Conservation (phyloP, 2,113 vertebrate genomes). For the Callocephalon fimbriatum region DNA sequence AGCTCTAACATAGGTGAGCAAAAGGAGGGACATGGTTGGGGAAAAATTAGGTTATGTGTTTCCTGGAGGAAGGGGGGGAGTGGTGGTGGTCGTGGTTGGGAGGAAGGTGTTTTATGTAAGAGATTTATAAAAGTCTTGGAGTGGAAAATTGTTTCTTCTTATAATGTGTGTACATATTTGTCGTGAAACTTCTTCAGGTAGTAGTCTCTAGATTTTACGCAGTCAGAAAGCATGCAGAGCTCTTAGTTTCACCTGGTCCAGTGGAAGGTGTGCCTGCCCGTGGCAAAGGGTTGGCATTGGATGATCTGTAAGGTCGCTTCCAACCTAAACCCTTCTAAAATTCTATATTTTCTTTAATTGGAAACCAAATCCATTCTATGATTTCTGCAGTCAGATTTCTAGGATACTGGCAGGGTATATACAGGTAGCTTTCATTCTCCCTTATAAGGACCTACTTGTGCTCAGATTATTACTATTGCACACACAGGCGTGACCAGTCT, state of each 20-base stretch:
- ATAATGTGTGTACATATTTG: fast-evolving
- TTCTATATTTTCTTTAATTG: neutral
- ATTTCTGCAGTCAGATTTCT: neutral
- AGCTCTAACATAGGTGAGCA: too few relatives aligned
- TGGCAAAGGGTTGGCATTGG: neutral
- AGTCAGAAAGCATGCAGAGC: neutral
- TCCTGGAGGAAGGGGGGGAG: neutral
- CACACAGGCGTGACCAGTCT: too few relatives aligned
- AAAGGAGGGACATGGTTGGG: neutral
- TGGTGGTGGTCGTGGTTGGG: neutral
- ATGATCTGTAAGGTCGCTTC: neutral
- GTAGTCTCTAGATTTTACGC: neutral
- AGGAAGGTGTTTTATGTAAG: neutral
- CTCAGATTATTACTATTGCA: fast-evolving
- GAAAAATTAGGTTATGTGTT: neutral
- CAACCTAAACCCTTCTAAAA: neutral
- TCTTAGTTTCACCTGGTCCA: neutral
- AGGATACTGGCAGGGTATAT: fast-evolving
- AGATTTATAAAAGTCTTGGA: neutral
- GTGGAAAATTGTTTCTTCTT: fast-evolving
- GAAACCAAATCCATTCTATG: neutral
- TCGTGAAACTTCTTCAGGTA: fast-evolving
- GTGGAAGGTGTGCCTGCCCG: neutral
- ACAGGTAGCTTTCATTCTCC: neutral
- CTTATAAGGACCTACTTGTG: neutral